Evolutionary conservation across 2,888 invertebrate species (phyloP), one percentile per base, ranked within the genome.

Genomic region (Parnassius smintheus): DNA sequence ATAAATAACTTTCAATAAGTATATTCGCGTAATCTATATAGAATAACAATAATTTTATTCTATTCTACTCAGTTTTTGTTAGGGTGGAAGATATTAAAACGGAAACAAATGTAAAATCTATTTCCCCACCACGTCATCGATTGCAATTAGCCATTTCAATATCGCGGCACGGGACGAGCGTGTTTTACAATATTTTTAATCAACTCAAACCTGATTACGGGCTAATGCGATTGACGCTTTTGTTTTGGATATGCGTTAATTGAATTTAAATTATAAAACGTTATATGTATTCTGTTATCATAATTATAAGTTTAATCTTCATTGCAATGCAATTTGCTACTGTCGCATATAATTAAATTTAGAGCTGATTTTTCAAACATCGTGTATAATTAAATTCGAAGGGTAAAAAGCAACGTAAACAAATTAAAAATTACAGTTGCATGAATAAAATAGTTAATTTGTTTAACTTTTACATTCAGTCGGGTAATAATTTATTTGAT

Each of bases 231-330:
- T 59, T 50, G 50, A 55, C 35, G 50, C 50, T 51, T 51, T 50
- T 53, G 53, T 53, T 54, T 13, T 57, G 4, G 35, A 54, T 54
- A 44, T 11, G 46, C 62, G 35, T 45, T 59, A 59, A 63, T 63
- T 63, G 50, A 50, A 50, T 63, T 63, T 63, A 55, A 53, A 62
- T 58, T 58, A 50, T 53, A 41, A 18, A 50, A 51, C 45, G n/a
- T 55, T 56, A 59, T 56, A 59, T 44, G 50, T 54, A 54, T 59
- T 46, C 45, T 50, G 49, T 35, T 18, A 55, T 63, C 59, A 62
- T 50, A 55, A 55, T 63, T 59, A 63, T 59, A 55, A 63, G 46
- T 59, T 63, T 63, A 59, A 59, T 59, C 62, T 48, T 53, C 48
- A 13, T 7, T n/a, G 55, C n/a, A 60, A 48, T 55, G 61, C 52